Percentiles rank a stretch among this genome's conserved stretches.
phyloP scores from a whole-genome alignment of 2,113 vertebrate species.

The Sphaerodactylus townsendi region DNA sequence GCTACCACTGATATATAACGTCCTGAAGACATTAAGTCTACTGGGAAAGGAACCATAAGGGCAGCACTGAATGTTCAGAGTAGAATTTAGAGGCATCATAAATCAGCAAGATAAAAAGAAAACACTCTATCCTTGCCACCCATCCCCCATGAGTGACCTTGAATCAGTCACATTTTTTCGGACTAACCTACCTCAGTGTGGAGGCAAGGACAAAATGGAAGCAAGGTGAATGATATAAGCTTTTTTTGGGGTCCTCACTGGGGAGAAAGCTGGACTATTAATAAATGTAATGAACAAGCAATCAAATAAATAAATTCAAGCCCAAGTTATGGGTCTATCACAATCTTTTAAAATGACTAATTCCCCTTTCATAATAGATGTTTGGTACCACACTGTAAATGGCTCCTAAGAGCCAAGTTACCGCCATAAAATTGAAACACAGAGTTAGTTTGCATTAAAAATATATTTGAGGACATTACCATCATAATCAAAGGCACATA shows the following conservation, averaged over 20 bases:
- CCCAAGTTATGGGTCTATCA: not conserved
- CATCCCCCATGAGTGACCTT: too few relatives aligned
- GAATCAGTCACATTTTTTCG: too few relatives aligned
- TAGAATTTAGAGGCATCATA: not conserved
- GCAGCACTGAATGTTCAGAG: not conserved
- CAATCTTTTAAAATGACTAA: not conserved
- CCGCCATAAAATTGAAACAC: not conserved
- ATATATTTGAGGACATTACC: not conserved
- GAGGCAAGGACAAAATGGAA: too few relatives aligned
- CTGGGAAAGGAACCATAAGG: not conserved
- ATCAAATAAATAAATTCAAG: too few relatives aligned
- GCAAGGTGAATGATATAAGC: too few relatives aligned
- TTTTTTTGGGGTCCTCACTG: too few relatives aligned
- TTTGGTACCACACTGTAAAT: not conserved
- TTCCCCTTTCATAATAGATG: not conserved
- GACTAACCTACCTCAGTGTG: too few relatives aligned
- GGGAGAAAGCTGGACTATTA: too few relatives aligned
- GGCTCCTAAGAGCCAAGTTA: not conserved
- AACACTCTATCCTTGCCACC: too few relatives aligned
- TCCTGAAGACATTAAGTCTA: too few relatives aligned
- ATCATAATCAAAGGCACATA: slow-evolving; percentile 13
- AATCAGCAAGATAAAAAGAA: not conserved
- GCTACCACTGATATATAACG: too few relatives aligned
- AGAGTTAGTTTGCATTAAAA: not conserved
- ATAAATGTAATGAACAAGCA: too few relatives aligned